Evolutionary conservation across 2,797 vertebrate species (phyloP).

Genomic region (Hapalemur alaotrensis): DNA sequence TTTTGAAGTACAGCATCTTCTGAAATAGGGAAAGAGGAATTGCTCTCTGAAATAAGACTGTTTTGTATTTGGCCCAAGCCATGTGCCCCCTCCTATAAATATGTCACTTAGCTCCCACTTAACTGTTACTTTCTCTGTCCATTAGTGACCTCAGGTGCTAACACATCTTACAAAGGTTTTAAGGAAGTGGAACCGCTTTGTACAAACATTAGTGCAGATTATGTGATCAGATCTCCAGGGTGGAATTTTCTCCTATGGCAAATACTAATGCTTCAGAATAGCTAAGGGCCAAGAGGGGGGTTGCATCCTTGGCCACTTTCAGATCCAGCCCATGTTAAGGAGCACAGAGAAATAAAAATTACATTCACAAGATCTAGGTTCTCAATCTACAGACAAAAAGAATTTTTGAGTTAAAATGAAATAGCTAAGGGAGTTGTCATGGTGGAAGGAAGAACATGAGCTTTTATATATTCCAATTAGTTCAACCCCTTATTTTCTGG

Average conservation of each 20-base stretch:
- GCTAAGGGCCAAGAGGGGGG: no score
- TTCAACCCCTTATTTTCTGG: neutral
- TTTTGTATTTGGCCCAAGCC: neutral
- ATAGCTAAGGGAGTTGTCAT: neutral
- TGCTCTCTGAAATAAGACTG: neutral
- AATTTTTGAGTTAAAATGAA: neutral
- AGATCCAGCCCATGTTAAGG: neutral
- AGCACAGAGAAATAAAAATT: neutral
- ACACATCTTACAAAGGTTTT: neutral
- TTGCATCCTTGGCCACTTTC: neutral
- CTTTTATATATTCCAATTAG: neutral
- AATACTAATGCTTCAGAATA: neutral
- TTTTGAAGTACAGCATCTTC: neutral
- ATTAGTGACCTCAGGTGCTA: neutral
- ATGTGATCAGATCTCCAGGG: neutral
- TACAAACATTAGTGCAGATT: neutral
- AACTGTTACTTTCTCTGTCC: neutral
- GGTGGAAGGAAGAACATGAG: neutral
- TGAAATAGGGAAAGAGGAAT: neutral
- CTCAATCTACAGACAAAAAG: neutral
- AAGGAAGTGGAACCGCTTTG: neutral
- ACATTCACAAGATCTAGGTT: neutral
- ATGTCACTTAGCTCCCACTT: neutral
- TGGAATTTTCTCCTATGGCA: neutral
- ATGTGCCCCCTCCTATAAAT: neutral